These are phyloP conservation scores for Eretmochelys imbricata DNA, from an alignment of 2,113 vertebrate genomes.

Conservation along the genomic window DNA sequence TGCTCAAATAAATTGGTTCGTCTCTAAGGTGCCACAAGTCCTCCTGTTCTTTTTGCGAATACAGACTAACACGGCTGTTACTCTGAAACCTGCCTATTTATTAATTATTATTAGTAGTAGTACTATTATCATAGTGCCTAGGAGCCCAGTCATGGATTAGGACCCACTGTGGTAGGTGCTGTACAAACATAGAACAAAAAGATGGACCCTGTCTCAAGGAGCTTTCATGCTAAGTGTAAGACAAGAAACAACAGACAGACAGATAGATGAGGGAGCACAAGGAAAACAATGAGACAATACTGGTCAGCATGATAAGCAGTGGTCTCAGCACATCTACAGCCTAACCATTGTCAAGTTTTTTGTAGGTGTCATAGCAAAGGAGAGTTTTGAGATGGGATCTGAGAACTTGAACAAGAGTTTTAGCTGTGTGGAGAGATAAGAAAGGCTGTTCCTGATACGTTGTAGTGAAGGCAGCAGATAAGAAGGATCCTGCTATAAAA, in stretches of 20 bases:
- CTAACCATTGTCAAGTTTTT: not conserved
- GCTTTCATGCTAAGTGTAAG: not conserved
- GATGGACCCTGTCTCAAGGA: not conserved
- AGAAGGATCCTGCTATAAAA: not conserved
- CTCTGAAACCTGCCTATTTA: not conserved
- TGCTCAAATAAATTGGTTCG: no score
- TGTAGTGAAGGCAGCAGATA: not conserved
- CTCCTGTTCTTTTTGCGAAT: no score
- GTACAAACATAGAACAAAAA: not conserved
- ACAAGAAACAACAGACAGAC: not conserved
- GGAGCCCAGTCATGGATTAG: not conserved
- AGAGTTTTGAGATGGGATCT: not conserved
- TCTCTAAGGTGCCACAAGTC: no score
- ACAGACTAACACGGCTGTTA: no score
- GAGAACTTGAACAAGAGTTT: not conserved
- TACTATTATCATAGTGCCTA: not conserved
- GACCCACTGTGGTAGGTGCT: not conserved
- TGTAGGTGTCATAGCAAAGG: not conserved
- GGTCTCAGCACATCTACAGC: not conserved
- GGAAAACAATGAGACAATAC: not conserved
- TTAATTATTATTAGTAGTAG: not conserved
- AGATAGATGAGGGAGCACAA: not conserved
- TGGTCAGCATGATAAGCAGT: not conserved
- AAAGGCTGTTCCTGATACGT: not conserved
- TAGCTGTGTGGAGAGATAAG: not conserved